Evolutionary conservation across 2,113 vertebrate species (phyloP), one percentile per base, ranked within the genome.

Genomic region (Hystrix cristata): DNA sequence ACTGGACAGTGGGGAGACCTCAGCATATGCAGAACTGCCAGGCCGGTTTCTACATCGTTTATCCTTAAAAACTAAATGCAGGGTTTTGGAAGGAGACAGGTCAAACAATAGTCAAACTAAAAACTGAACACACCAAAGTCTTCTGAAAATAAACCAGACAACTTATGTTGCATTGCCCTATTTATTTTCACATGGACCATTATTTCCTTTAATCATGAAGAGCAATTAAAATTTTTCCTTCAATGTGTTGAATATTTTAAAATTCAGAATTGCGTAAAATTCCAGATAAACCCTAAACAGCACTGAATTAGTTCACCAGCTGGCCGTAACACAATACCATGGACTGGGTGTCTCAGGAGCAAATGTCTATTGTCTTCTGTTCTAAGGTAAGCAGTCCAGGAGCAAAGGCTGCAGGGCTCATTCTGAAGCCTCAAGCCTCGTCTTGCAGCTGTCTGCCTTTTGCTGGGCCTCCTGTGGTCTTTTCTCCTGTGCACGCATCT

Each of bases 361-460:
- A 19, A 16, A 87, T 34, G 8, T n/a, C 0, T 48, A 23, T 85
- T n/a, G 1, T 85, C 51, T 86, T 14, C 18, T 1, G 5, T 16
- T 38, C 51, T 81, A 23, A 46, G 21, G 27, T 34, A 31, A 11
- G 8, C 71, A 86, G 43, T 25, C 2, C 31, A 14, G 48, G 43
- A 46, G 25, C 46, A 4, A 62, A 48, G 15, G 1, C 10, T 34
- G 3, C 11, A 21, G 12, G 10, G 21, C 13, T 19, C 29, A 15
- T n/a, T n/a, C 25, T 25, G 55, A 21, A 18, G 1, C 29, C 48
- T 25, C 18, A n/a, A 53, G 1, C 18, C 12, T 34, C 31, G 19
- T 5, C 25, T 25, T 67, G 19, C 7, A 51, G 3, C 9, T 0
- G 0, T 1, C 9, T 8, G 27, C 23, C 27, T 79, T 46, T 13